phyloP scores from a whole-genome alignment of 1,140 invertebrate genomes.

The Drosophila nigrodunni region DNA sequence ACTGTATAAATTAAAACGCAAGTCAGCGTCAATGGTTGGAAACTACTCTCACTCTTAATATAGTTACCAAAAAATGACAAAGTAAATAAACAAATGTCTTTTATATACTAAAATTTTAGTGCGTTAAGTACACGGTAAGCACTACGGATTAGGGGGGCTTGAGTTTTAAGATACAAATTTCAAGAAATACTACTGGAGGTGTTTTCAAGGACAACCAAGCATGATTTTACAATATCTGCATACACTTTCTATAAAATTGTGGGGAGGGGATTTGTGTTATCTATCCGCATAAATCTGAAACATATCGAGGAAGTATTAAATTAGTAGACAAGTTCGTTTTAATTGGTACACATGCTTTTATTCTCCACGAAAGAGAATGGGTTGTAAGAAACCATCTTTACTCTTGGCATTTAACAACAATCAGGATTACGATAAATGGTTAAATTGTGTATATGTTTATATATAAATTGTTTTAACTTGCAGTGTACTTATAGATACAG shows the following conservation, averaged over 20 bases:
- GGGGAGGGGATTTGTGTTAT: neutral
- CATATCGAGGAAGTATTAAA: neutral
- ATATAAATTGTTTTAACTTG: conserved; percentile 5
- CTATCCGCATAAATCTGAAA: neutral
- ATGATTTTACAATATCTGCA: neutral
- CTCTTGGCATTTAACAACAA: conserved; percentile 6
- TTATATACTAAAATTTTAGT: conserved; percentile 1
- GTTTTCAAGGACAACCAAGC: conserved; percentile 17
- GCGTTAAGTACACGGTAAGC: neutral
- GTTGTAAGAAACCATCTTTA: conserved; percentile 16
- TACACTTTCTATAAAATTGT: neutral
- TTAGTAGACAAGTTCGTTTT: neutral
- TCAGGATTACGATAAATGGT: neutral
- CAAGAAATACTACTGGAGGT: conserved; percentile 9
- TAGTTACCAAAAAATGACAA: neutral
- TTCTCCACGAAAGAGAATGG: neutral
- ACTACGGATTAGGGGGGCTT: conserved; percentile 5
- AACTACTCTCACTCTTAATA: neutral
- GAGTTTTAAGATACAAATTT: neutral
- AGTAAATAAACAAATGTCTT: conserved; percentile 11
- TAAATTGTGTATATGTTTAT: neutral
- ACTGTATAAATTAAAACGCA: conserved; percentile 8
- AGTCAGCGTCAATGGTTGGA: conserved; percentile 26
- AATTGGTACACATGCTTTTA: conserved; percentile 4
- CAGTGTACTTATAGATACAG: conserved; percentile 5